These are phyloP conservation scores for Coptodon rendalli DNA, from an alignment of 2,113 vertebrate species.

Conservation along the genomic window DNA sequence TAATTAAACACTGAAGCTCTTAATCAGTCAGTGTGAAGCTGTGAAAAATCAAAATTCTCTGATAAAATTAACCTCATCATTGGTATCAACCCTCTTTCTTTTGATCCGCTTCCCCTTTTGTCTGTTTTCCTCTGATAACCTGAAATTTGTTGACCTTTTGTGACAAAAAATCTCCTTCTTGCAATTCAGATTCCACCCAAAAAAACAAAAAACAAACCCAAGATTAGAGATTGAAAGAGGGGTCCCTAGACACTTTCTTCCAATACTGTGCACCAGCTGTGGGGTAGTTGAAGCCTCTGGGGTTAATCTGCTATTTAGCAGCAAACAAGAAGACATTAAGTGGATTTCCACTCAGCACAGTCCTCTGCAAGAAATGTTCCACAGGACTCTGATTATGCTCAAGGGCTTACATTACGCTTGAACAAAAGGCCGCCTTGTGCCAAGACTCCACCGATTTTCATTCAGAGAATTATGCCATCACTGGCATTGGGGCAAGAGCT, in stretches of 20 bases:
- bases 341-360: conserved; percentile 32
- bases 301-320: conserved; percentile 54
- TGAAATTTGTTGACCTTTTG: not conserved
- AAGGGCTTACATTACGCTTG: not conserved
- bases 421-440: conserved; percentile 7
- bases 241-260: conserved; percentile 15
- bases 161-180: not conserved
- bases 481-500: not conserved
- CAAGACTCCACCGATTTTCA: not conserved
- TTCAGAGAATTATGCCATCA: not conserved
- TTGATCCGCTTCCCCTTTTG: not conserved
- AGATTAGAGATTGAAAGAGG: not conserved
- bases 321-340: conserved; percentile 36
- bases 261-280: conserved; percentile 13
- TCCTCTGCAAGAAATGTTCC: not conserved
- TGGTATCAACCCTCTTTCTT: not conserved
- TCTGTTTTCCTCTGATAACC: conserved; percentile 6
- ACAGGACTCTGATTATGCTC: conserved; percentile 9
- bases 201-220: not conserved
- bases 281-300: conserved; percentile 5
- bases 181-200: not conserved
- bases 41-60: not conserved
- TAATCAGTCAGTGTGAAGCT: not conserved
- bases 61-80: not conserved
- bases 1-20: not conserved